Evolutionary conservation across 2,888 invertebrate species (phyloP).

Genomic region (Eretmocerus hayati): DNA sequence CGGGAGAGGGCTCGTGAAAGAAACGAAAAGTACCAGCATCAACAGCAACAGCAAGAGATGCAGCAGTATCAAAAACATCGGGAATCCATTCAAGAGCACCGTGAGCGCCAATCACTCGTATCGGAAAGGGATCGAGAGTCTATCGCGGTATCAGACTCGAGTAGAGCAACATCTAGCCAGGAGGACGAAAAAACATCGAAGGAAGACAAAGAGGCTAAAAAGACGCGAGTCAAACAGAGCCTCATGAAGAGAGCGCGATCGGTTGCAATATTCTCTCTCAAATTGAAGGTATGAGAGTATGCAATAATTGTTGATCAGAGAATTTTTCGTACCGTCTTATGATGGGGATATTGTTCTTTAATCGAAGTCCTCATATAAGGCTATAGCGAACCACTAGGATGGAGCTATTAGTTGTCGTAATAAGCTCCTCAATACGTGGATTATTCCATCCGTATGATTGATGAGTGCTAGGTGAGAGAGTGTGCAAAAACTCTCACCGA

Average conservation of each 20-base stretch:
- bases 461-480: too few species aligned
- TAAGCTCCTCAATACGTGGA: too few species aligned
- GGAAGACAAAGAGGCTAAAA: constrained; percentile 59
- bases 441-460: too few species aligned
- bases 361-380: too few species aligned
- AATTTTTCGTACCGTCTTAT: too few species aligned
- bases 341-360: too few species aligned
- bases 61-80: constrained; percentile 30
- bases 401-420: too few species aligned
- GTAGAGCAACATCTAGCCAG: constrained; percentile 53
- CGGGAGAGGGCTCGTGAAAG: constrained; percentile 38
- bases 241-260: constrained; percentile 77
- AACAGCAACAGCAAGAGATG: constrained; percentile 32
- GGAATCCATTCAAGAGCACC: constrained; percentile 30
- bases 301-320: too few species aligned
- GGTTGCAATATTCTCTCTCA: constrained; percentile 78
- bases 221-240: constrained; percentile 65
- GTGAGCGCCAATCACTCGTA: constrained; percentile 20
- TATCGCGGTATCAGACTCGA: constrained; percentile 39
- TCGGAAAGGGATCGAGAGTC: constrained; percentile 27
- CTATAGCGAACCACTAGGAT: too few species aligned
- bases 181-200: constrained; percentile 48
- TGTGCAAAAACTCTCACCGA: too few species aligned
- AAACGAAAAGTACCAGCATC: constrained; percentile 41
- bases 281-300: constrained; percentile 60